A percentile compares a stretch with the other conserved stretches of the same genome.
These are phyloP conservation scores for Xylota sylvarum DNA, from an alignment of 2,888 invertebrate genomes.

Conservation along the genomic window DNA sequence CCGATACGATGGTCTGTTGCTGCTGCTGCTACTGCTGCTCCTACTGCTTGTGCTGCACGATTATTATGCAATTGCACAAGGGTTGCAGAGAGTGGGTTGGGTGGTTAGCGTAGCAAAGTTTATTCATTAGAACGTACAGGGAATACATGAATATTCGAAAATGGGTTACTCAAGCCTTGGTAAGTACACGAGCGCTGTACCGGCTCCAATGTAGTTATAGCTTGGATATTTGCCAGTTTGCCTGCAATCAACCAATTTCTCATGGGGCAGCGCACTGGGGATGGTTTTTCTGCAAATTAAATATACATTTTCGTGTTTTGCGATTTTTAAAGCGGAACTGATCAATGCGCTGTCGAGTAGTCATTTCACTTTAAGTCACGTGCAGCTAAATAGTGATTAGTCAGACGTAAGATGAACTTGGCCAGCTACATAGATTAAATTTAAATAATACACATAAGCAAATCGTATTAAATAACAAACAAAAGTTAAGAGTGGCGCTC, in stretches of 20 bases:
- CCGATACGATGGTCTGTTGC: conserved; percentile 62
- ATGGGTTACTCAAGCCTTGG: conserved; percentile 70
- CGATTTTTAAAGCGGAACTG: conserved; percentile 11
- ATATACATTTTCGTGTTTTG: conserved; percentile 1
- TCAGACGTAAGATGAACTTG: background rate
- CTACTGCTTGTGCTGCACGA: conserved; percentile 40
- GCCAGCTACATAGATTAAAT: background rate
- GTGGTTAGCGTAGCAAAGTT: conserved; percentile 33
- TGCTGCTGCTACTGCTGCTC: conserved; percentile 48
- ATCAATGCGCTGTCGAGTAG: background rate
- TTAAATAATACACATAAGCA: background rate
- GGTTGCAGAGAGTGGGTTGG: conserved; percentile 6
- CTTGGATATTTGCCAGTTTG: conserved; percentile 61
- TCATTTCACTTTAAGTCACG: conserved; percentile 7
- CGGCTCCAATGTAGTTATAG: conserved; percentile 35
- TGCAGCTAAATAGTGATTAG: conserved; percentile 1
- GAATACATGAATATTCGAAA: conserved; percentile 72
- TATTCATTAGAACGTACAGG: conserved; percentile 73
- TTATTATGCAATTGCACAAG: conserved; percentile 67
- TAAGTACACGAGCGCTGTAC: conserved; percentile 21
- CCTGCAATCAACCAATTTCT: conserved; percentile 72
- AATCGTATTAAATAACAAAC: conserved; percentile 9
- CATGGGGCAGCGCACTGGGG: conserved; percentile 34
- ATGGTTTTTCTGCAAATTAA: background rate
- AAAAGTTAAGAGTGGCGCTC: background rate